phyloP scores from a whole-genome alignment of 2,797 vertebrate genomes.

The Dicrostonyx torquatus region DNA sequence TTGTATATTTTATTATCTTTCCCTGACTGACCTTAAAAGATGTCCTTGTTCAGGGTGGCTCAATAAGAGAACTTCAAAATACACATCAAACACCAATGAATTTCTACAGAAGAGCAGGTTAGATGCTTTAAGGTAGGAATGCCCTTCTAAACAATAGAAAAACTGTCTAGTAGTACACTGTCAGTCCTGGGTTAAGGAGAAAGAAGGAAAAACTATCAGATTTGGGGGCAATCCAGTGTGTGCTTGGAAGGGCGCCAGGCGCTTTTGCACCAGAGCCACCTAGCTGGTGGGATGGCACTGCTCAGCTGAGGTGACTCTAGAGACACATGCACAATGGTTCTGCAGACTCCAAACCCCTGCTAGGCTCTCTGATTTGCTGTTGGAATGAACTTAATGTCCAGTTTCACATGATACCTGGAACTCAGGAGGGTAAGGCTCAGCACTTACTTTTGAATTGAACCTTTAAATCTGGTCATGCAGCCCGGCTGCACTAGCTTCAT shows the following conservation, averaged over 20 bases:
- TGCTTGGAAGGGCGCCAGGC: fast-evolving
- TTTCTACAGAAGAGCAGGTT: neutral
- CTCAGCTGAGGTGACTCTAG: no score
- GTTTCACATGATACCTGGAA: neutral
- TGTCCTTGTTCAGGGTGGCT: neutral
- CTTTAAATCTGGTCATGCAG: neutral
- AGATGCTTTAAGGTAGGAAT: neutral
- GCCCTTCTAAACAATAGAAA: neutral
- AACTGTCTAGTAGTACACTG: neutral
- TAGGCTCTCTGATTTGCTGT: neutral
- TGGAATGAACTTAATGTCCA: neutral
- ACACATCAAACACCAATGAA: neutral
- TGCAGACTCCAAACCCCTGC: neutral
- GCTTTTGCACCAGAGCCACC: neutral
- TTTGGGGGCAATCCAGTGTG: fast-evolving
- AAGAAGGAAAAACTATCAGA: neutral
- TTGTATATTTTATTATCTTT: slow-evolving; percentile 12
- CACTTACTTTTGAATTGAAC: neutral
- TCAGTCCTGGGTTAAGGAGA: neutral
- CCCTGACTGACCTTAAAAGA: slow-evolving; percentile 24
- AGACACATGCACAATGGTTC: fast-evolving
- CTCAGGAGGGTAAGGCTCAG: neutral
- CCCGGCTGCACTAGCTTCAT: neutral
- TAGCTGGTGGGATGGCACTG: no score
- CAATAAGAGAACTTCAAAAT: slow-evolving; percentile 32